Conservation (phyloP, 2,888 invertebrate genomes). For the Archips xylosteana region DNA sequence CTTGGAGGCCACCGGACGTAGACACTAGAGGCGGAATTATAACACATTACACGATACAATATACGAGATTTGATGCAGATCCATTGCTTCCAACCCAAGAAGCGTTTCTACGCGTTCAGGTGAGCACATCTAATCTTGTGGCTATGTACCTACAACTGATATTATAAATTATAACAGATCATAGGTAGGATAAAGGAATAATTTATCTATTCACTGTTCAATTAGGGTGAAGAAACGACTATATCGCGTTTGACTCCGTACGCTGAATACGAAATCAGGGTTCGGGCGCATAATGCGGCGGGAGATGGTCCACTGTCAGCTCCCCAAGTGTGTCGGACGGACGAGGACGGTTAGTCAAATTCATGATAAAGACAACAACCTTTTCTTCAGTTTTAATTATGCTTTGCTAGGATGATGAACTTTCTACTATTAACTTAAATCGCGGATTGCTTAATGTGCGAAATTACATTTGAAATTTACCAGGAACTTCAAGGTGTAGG, state of each 20-base stretch:
- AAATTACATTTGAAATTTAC: no score
- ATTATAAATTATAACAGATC: not conserved
- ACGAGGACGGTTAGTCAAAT: constrained; percentile 89
- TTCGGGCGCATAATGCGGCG: constrained; percentile 93
- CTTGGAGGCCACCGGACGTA: constrained; percentile 89
- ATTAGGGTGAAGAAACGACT: constrained; percentile 89
- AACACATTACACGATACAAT: constrained; percentile 79
- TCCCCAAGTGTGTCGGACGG: constrained; percentile 92
- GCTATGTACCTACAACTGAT: not conserved
- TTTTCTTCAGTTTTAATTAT: not conserved
- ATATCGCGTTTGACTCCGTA: constrained; percentile 92
- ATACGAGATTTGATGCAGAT: constrained; percentile 73
- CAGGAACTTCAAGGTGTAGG: no score
- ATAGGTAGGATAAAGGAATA: not conserved
- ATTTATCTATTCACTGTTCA: not conserved
- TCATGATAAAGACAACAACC: not conserved
- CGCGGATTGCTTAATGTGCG: no score
- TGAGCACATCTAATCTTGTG: constrained; percentile 45
- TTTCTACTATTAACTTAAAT: not conserved
- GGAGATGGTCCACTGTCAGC: constrained; percentile 93
- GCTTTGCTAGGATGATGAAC: not conserved
- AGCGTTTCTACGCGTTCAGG: constrained; percentile 76
- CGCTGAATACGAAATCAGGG: constrained; percentile 94
- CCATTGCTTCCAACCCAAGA: constrained; percentile 74
- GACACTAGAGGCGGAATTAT: constrained; percentile 89